Evolutionary conservation across 2,797 vertebrate genomes (phyloP).

Genomic region (Atherinosoma microstoma): DNA sequence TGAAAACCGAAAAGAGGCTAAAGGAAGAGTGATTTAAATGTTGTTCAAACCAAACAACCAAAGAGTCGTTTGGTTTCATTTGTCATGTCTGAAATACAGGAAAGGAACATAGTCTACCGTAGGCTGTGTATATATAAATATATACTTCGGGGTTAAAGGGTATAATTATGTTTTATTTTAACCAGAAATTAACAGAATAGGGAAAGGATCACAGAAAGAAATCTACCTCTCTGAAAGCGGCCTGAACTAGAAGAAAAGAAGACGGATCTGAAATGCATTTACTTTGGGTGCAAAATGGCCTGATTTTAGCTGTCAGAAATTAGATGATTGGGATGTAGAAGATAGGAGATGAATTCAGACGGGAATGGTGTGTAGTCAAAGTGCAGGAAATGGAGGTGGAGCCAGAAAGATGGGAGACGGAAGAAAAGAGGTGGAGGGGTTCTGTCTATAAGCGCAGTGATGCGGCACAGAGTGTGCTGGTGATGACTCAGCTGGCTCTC

Average conservation of each 20-base stretch:
- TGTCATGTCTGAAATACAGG: conserved; percentile 27
- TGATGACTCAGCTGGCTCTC: conserved; percentile 86
- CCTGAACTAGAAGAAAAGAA: conserved; percentile 11
- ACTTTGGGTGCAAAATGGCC: conserved; percentile 37
- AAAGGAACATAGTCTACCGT: neutral
- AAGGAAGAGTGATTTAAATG: conserved; percentile 16
- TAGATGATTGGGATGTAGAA: conserved; percentile 25
- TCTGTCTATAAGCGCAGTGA: conserved; percentile 85
- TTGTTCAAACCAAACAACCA: conserved; percentile 2
- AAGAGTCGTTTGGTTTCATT: conserved; percentile 4
- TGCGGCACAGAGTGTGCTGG: conserved; percentile 85
- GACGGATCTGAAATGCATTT: conserved; percentile 24
- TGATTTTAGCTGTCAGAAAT: conserved; percentile 21
- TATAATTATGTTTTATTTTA: conserved; percentile 16
- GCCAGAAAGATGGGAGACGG: conserved; percentile 63
- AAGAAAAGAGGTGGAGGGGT: conserved; percentile 74
- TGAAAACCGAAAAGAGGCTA: neutral
- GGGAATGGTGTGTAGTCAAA: conserved; percentile 49
- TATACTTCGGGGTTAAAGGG: neutral
- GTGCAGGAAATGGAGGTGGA: conserved; percentile 69
- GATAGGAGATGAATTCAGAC: conserved; percentile 32
- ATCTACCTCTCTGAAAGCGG: neutral
- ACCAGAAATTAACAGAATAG: conserved; percentile 14
- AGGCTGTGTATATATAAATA: neutral
- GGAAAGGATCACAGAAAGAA: neutral